phyloP scores from a whole-genome alignment of 1,140 invertebrate species.

The Aphelenchoides besseyi region DNA sequence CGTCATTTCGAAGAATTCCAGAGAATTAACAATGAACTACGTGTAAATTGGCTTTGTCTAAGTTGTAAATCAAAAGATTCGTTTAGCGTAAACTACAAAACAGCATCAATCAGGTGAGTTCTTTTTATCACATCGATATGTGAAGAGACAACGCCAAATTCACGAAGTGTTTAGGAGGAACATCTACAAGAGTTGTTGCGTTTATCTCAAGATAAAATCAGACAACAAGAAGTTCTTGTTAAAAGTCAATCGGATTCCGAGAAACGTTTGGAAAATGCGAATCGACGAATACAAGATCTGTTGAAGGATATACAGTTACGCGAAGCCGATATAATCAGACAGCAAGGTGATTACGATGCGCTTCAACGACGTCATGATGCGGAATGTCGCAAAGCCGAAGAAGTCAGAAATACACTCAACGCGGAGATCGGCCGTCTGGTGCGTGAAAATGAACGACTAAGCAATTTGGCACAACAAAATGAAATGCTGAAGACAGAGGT shows the following conservation, averaged over 20 bases:
- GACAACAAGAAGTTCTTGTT: conserved; percentile 28
- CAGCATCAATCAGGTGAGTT: conserved; percentile 23
- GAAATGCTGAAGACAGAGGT: neutral
- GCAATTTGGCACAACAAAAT: neutral
- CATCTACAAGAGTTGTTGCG: conserved; percentile 28
- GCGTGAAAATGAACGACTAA: conserved; percentile 26
- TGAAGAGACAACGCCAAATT: too few species aligned
- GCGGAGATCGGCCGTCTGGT: conserved; percentile 29
- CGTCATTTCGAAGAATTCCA: conserved; percentile 36
- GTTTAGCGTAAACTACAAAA: conserved; percentile 28
- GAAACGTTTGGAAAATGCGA: conserved; percentile 35
- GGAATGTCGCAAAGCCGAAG: conserved; percentile 31
- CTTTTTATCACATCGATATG: too few species aligned
- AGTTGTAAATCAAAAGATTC: conserved; percentile 10
- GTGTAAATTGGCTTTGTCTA: conserved; percentile 19
- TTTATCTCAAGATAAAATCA: conserved; percentile 23
- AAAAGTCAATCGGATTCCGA: conserved; percentile 27
- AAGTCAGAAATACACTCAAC: conserved; percentile 33
- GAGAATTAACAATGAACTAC: conserved; percentile 37
- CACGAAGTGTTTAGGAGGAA: too few species aligned
- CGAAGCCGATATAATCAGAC: conserved; percentile 26
- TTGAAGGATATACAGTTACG: conserved; percentile 33
- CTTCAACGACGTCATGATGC: conserved; percentile 27
- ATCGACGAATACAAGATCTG: conserved; percentile 31
- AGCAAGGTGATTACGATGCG: conserved; percentile 18